Percentiles rank a stretch among this genome's conserved stretches.
These are phyloP conservation scores for Brachylomia viminalis DNA, from an alignment of 2,888 invertebrate genomes.

Conservation along the genomic window DNA sequence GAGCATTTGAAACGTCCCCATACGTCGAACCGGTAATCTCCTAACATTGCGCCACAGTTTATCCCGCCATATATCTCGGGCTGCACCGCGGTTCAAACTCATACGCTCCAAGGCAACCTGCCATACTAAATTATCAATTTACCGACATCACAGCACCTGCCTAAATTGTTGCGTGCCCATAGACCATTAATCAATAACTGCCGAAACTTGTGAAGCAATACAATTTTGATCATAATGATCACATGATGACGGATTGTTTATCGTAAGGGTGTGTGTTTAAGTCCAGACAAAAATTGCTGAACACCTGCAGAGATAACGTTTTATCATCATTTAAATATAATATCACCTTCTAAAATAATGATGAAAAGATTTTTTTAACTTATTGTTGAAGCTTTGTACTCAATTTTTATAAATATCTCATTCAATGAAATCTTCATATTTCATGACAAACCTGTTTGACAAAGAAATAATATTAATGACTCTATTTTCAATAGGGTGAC, in stretches of 20 bases:
- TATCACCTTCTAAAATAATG: not conserved
- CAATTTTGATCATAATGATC: slow-evolving; percentile 73
- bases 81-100: slow-evolving; percentile 63
- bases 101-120: slow-evolving; percentile 60
- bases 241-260: slow-evolving; percentile 64
- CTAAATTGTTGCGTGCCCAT: slow-evolving; percentile 82
- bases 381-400: slow-evolving; percentile 1
- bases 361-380: slow-evolving; percentile 4
- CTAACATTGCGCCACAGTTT: slow-evolving; percentile 77
- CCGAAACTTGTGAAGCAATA: slow-evolving; percentile 77
- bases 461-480: slow-evolving; percentile 21
- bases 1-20: slow-evolving; percentile 76
- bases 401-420: slow-evolving; percentile 38
- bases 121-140: slow-evolving; percentile 78
- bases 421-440: slow-evolving; percentile 37
- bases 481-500: slow-evolving; percentile 18
- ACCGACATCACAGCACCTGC: slow-evolving; percentile 76
- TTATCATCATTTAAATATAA: not conserved
- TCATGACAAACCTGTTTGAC: slow-evolving; percentile 25
- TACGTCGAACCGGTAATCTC: slow-evolving; percentile 77
- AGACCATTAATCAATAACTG: slow-evolving; percentile 81
- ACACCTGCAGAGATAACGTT: not conserved
- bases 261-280: slow-evolving; percentile 27
- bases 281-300: slow-evolving; percentile 17
- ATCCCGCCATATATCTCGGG: slow-evolving; percentile 81